Percentiles rank a stretch among this genome's conserved stretches.
Evolutionary conservation across 2,888 invertebrate species (phyloP).

Genomic region (Rhorus exstirpatorius): DNA sequence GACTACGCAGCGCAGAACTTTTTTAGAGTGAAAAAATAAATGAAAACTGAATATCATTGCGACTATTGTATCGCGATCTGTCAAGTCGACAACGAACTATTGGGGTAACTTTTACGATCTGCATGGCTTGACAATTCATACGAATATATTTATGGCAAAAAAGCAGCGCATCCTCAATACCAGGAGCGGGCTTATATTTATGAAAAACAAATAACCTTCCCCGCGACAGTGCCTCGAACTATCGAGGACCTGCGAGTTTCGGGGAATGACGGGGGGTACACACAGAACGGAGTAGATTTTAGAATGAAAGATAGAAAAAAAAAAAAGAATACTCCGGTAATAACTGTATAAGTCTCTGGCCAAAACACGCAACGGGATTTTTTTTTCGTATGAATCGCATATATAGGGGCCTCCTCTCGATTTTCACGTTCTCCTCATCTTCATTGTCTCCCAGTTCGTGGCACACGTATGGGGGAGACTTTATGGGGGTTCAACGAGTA

Average conservation of each 20-base stretch:
- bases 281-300: neutral
- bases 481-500: constrained; percentile 83
- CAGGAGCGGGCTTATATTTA: too few species aligned
- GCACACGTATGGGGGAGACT: constrained; percentile 75
- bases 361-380: constrained; percentile 42
- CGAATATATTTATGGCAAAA: too few species aligned
- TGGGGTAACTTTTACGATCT: too few species aligned
- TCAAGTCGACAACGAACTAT: too few species aligned
- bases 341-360: constrained; percentile 63
- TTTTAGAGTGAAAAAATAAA: too few species aligned
- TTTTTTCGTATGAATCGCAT: constrained; percentile 49
- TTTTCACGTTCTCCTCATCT: constrained; percentile 41
- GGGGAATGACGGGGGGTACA: constrained; percentile 42
- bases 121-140: too few species aligned
- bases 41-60: too few species aligned
- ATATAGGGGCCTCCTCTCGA: constrained; percentile 54
- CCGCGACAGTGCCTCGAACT: constrained; percentile 70
- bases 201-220: too few species aligned
- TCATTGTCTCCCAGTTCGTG: constrained; percentile 37
- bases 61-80: too few species aligned
- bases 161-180: too few species aligned
- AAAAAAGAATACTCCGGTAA: constrained; percentile 28
- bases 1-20: too few species aligned
- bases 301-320: constrained; percentile 9
- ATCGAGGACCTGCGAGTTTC: constrained; percentile 51